Evolutionary conservation across 2,888 invertebrate genomes (phyloP).

Genomic region (Oxystoma pomonae): DNA sequence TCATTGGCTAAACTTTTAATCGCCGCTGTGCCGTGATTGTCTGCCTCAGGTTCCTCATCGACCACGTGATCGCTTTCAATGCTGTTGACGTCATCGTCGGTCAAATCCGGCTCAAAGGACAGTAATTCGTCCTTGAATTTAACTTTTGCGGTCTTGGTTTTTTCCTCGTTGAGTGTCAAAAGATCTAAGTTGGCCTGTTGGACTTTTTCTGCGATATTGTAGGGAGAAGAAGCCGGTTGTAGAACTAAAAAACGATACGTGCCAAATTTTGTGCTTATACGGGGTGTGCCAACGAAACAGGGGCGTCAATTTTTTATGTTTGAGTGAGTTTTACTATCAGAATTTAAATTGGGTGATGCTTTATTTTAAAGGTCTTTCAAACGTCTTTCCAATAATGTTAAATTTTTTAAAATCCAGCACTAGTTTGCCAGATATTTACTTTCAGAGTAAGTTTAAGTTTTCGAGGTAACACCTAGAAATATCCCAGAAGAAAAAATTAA

Average conservation of each 20-base stretch:
- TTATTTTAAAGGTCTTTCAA: no score
- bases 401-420: no score
- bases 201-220: constrained; percentile 54
- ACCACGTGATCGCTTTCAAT: constrained; percentile 42
- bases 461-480: no score
- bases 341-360: no score
- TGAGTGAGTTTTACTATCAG: no score
- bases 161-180: constrained; percentile 38
- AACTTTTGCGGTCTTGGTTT: constrained; percentile 43
- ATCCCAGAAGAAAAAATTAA: no score
- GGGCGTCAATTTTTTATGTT: no score
- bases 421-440: no score
- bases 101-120: constrained; percentile 50
- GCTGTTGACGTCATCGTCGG: constrained; percentile 45
- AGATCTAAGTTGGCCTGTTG: constrained; percentile 52
- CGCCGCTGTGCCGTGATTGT: neutral
- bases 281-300: no score
- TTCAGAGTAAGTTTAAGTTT: no score
- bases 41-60: constrained; percentile 17
- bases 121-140: constrained; percentile 51
- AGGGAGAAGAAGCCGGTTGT: constrained; percentile 51
- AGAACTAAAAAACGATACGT: constrained; percentile 46
- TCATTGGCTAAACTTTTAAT: neutral
- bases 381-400: no score
- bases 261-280: no score